Evolutionary conservation across 1,140 invertebrate species (phyloP).

Genomic region (Pachypsylla venusta): DNA sequence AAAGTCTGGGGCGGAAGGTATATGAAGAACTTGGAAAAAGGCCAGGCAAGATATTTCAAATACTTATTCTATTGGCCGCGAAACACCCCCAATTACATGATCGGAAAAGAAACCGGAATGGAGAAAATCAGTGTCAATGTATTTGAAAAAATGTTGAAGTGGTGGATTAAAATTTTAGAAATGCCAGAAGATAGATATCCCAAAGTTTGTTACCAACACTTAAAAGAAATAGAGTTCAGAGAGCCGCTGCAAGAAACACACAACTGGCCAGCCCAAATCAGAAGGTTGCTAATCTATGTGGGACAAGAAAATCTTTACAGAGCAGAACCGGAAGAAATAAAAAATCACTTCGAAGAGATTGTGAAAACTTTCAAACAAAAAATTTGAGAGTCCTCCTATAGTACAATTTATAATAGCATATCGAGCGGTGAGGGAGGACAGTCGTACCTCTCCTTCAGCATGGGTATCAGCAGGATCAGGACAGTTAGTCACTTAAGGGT

Average conservation of each 20-base stretch:
- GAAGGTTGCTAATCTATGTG: not conserved
- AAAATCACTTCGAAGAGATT: not conserved
- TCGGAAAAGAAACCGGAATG: constrained; percentile 6
- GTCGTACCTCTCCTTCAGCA: not conserved
- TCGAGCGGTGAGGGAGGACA: not conserved
- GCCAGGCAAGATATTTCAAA: not conserved
- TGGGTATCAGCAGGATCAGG: not conserved
- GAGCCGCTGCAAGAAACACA: not conserved
- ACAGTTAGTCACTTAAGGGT: not conserved
- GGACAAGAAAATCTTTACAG: not conserved
- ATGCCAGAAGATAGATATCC: not conserved
- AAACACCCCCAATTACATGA: not conserved
- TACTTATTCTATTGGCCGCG: not conserved
- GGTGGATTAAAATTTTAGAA: not conserved
- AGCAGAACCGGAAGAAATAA: not conserved
- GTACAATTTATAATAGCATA: not conserved
- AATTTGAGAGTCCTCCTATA: not conserved
- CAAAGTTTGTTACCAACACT: not conserved
- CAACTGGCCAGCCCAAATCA: not conserved
- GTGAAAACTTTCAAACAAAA: not conserved
- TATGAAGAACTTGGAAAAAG: not conserved
- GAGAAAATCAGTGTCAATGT: not conserved
- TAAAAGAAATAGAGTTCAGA: not conserved
- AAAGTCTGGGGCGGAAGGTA: not conserved
- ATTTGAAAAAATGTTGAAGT: not conserved